Conservation (phyloP, 2,113 vertebrate species). For the Ranitomeya variabilis region DNA sequence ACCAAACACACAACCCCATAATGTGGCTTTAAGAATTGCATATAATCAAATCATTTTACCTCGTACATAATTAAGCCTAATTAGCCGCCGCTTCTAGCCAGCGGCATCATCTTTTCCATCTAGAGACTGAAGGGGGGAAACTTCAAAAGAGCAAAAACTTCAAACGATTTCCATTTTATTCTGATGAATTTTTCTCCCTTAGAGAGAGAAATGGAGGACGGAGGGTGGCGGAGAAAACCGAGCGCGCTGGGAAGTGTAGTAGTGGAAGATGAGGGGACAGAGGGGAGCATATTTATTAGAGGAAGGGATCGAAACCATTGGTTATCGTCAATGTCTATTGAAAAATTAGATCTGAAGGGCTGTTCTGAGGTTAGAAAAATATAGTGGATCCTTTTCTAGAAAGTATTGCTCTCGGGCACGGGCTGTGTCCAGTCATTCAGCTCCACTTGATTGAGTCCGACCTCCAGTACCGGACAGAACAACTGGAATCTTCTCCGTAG, state of each 20-base stretch:
- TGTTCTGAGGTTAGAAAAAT: neutral
- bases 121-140: slow-evolving; percentile 38
- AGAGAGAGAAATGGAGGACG: slow-evolving; percentile 45
- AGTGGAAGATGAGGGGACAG: neutral
- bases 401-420: neutral
- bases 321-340: too few species aligned
- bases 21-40: slow-evolving; percentile 12
- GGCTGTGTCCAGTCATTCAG: neutral
- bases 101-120: slow-evolving; percentile 17
- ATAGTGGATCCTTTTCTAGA: neutral
- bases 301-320: neutral
- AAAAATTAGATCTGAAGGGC: neutral
- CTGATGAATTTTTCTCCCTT: slow-evolving; percentile 39
- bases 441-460: too few species aligned
- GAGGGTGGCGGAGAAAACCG: neutral
- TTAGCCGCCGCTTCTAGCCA: slow-evolving; percentile 39
- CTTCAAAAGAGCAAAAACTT: slow-evolving; percentile 52
- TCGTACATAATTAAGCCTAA: slow-evolving; percentile 46
- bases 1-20: neutral
- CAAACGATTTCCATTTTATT: slow-evolving; percentile 43
- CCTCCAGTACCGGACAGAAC: neutral
- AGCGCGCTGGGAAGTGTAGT: neutral
- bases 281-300: neutral
- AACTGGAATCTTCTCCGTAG: too few species aligned
- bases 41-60: slow-evolving; percentile 13